Percentiles rank a stretch among this genome's conserved stretches.
Conservation (phyloP, 2,113 vertebrate genomes). For the Nymphicus hollandicus region DNA sequence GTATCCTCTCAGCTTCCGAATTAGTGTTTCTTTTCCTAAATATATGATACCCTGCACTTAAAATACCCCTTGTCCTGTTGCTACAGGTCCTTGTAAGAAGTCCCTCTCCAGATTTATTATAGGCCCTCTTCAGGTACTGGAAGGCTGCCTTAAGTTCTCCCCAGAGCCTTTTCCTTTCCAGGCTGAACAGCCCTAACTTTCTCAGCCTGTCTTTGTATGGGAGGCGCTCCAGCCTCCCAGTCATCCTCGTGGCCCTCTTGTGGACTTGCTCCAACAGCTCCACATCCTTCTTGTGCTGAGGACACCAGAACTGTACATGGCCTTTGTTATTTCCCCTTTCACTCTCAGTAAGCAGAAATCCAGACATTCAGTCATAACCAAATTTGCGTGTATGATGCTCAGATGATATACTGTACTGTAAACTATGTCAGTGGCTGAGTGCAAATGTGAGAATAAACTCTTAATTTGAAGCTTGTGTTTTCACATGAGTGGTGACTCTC, state of each 20-base stretch:
- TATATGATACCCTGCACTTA: not conserved
- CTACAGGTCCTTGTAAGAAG: not conserved
- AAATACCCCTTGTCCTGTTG: not conserved
- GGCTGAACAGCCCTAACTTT: not conserved
- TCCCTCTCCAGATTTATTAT: not conserved
- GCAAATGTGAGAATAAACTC: not conserved
- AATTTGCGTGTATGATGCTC: not conserved
- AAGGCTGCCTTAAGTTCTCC: not conserved
- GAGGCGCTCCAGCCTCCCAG: not conserved
- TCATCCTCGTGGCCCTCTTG: not conserved
- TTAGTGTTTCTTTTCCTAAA: not conserved
- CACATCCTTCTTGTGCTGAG: not conserved
- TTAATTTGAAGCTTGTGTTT: not conserved
- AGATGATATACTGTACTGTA: not conserved
- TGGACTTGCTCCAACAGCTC: not conserved
- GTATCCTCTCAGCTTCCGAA: not conserved
- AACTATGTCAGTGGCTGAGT: fast-evolving
- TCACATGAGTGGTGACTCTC: not conserved
- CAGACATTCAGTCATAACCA: not conserved
- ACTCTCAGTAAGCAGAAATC: not conserved
- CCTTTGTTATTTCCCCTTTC: not conserved
- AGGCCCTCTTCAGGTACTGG: not conserved
- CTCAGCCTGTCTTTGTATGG: not conserved
- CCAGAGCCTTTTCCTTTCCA: not conserved
- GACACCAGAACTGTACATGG: not conserved